Evolutionary conservation across 2,113 vertebrate genomes (phyloP).

Genomic region (Columba livia): DNA sequence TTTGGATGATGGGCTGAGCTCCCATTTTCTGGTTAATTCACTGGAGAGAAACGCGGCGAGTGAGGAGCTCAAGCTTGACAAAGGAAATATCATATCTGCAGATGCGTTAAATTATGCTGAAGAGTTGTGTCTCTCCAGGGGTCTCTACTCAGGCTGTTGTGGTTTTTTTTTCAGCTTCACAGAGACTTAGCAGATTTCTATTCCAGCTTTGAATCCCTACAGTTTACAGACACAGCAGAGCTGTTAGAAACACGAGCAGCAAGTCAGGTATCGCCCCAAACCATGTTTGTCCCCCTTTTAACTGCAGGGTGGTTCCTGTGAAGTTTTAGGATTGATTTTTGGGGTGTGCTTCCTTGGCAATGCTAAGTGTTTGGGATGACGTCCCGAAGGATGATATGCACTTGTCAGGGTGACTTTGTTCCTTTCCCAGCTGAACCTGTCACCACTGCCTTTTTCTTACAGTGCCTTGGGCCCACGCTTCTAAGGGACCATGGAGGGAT

Average conservation of each 20-base stretch:
- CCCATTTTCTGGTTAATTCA: neutral
- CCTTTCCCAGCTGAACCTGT: neutral
- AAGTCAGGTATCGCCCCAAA: neutral
- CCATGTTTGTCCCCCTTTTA: neutral
- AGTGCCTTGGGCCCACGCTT: fast-evolving
- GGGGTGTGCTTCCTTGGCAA: fast-evolving
- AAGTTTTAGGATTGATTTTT: neutral
- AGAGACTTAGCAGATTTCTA: neutral
- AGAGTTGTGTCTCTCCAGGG: neutral
- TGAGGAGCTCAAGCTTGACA: neutral
- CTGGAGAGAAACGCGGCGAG: fast-evolving
- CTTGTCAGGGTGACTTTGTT: neutral
- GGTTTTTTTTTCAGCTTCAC: neutral
- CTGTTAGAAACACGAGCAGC: neutral
- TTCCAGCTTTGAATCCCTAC: neutral
- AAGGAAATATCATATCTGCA: neutral
- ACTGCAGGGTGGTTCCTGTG: neutral
- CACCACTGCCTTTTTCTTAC: neutral
- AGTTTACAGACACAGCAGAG: neutral
- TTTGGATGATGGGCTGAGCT: neutral
- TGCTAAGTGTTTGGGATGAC: neutral
- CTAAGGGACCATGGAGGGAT: neutral
- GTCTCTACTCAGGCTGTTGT: neutral
- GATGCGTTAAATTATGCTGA: neutral
- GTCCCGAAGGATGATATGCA: fast-evolving